Base-by-base conservation (phyloP, 1,140 invertebrate genomes). In the Procambarus clarkii region DNA sequence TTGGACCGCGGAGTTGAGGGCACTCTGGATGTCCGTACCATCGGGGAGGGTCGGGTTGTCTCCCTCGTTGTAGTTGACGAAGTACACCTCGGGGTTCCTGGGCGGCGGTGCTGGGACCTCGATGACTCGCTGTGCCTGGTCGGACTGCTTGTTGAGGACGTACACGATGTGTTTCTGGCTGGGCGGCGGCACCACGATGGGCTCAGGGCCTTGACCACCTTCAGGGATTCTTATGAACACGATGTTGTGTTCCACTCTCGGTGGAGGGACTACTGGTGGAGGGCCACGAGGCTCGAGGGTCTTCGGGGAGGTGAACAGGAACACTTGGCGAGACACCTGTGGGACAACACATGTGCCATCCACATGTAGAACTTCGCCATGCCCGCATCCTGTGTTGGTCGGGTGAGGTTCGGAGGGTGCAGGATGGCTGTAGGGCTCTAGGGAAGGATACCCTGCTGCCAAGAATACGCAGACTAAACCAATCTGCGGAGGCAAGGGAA, bases 161-260 rank as follows among this genome's bases (percentile, higher is more conserved):
- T 91, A 90, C 0, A 92, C 79, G n/a, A 92, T 48, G 81, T 88
- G 85, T 46, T 92, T 82, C 77, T 81, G 77, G 18, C 78, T 50
- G 11, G 92, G 92, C 24, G 92, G 88, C 58, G 92, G 92, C n/a
- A 92, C 76, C n/a, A 92, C 64, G 79, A 92, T 81, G 34, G 92
- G 92, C 15, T 91, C 89, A 7, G 83, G 84, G 44, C 48, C 44
- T 11, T 82, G 71, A 11, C 74, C 46, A 15, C 54, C 46, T 58
- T 69, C 71, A 54, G 83, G 83, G 3, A 78, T 21, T 2, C 88
- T 74, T 24, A 92, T 82, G 46, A 92, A 83, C 5, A 92, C 88
- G 50, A 92, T 54, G 76, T 92, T 92, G 18, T 86, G 79, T 18
- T 87, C 77, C 21, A 90, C 77, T 46, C 79, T 86, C 8, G 92